phyloP scores from a whole-genome alignment of 2,888 invertebrate genomes.

The Cephus rjabovi region DNA sequence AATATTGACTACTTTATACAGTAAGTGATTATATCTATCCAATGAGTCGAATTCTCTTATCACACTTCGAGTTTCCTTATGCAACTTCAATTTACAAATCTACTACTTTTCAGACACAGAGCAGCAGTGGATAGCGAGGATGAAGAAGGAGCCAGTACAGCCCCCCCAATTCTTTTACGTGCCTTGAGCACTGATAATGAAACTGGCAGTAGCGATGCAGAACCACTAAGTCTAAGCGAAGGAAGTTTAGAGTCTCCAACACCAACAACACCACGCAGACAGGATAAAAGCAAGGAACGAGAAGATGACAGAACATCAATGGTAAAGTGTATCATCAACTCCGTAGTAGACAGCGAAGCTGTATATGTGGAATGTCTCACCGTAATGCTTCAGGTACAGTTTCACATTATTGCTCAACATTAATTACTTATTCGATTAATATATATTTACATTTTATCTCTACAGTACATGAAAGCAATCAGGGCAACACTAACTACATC shows the following conservation, averaged over 20 bases:
- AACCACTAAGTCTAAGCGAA: slow-evolving; percentile 62
- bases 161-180: slow-evolving; percentile 60
- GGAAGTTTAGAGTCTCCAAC: slow-evolving; percentile 64
- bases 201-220: slow-evolving; percentile 64
- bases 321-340: slow-evolving; percentile 88
- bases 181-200: slow-evolving; percentile 64
- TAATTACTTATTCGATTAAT: neutral
- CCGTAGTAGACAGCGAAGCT: slow-evolving; percentile 92
- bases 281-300: slow-evolving; percentile 70
- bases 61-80: neutral
- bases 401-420: neutral
- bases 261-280: slow-evolving; percentile 61
- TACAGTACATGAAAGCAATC: slow-evolving; percentile 91
- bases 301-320: slow-evolving; percentile 85
- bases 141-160: slow-evolving; percentile 61
- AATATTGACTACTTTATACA: slow-evolving; percentile 93
- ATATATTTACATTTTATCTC: slow-evolving; percentile 26
- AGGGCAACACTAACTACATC: slow-evolving; percentile 88
- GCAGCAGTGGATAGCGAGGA: slow-evolving; percentile 64
- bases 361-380: slow-evolving; percentile 91
- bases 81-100: neutral
- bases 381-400: slow-evolving; percentile 84
- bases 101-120: slow-evolving; percentile 52
- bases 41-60: neutral
- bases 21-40: slow-evolving; percentile 68